Evolutionary conservation across 2,888 invertebrate species (phyloP), one percentile per base, ranked within the genome.

Genomic region (Megaustenia siamemsis): DNA sequence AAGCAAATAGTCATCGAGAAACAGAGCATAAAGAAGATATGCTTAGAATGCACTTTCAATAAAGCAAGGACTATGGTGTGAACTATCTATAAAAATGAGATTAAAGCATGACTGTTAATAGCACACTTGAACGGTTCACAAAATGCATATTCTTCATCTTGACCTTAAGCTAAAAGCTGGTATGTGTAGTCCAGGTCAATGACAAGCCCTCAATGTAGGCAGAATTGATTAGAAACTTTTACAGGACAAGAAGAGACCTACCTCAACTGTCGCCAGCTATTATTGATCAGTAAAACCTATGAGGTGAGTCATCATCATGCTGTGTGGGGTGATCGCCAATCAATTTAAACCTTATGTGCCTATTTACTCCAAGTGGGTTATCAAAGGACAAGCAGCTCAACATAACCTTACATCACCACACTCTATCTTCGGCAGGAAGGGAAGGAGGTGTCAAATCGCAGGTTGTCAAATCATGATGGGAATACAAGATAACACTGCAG

Each of bases 241-340:
- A 8, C 3, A 2, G n/a, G 60, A n/a, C 28, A 60, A 60, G 28
- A 4, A 60, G 28, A 21, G 24, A 60, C 1, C 60, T 49, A 60
- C 38, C 69, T 69, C 69, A 69, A 69, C 38, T 38, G 24, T 69
- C 69, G 40, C 69, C 69, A 69, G 69, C 21, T 69, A 69, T 4
- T 69, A 69, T 69, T 69, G 69, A 69, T 69, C 24, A 38, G 3
- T 12, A 24, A 24, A 21, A 69, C 35, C 35, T 8, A 24, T 53
- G 53, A 10, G 5, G 69, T 69, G 69, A 69, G 69, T 69, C 69
- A 69, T 40, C 40, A 24, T 40, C 40, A 69, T 24, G 40, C 69
- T 24, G 69, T 5, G 24, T n/a, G 21, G 38, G 6, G 24, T 69
- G 38, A 40, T 1, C 60, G 28, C 10, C 5, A 60, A n/a, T 60